These are phyloP conservation scores for Phrynocephalus versicolor DNA, from an alignment of 2,113 vertebrate species.

Conservation along the genomic window DNA sequence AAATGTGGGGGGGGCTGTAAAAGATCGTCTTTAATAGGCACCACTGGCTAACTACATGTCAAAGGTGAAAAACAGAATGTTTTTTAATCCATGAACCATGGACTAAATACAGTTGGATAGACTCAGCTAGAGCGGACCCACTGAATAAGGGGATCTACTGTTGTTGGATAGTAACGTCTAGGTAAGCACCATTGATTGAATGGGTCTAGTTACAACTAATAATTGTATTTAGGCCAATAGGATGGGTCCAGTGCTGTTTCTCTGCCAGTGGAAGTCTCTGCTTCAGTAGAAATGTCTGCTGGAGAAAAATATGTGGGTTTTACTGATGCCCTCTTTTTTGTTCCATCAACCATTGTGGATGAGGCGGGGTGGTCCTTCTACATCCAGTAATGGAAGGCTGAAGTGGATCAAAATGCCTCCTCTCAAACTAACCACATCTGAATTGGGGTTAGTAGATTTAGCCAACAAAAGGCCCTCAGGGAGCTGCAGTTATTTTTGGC, in stretches of 20 bases:
- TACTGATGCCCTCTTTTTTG: not conserved
- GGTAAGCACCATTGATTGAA: too few relatives aligned
- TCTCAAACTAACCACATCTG: not conserved
- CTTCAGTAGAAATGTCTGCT: too few relatives aligned
- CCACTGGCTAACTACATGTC: not conserved
- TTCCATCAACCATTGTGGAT: not conserved
- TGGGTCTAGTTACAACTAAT: too few relatives aligned
- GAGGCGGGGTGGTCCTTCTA: not conserved
- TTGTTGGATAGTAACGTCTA: too few relatives aligned
- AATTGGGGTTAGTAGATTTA: not conserved
- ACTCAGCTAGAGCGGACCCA: too few relatives aligned
- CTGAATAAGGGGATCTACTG: too few relatives aligned
- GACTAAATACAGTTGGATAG: too few relatives aligned
- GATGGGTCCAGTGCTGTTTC: not conserved
- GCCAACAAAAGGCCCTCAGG: not conserved
- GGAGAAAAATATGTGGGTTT: too few relatives aligned
- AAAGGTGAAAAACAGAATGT: not conserved
- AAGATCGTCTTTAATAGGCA: not conserved
- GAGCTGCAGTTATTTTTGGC: not conserved
- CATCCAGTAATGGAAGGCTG: not conserved
- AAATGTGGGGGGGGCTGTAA: constrained; percentile 21
- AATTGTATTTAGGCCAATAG: too few relatives aligned
- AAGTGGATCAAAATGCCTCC: not conserved
- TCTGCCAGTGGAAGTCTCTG: not conserved
- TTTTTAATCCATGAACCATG: not conserved